Conservation (phyloP, 2,113 vertebrate genomes). For the Prunella fulvescens region DNA sequence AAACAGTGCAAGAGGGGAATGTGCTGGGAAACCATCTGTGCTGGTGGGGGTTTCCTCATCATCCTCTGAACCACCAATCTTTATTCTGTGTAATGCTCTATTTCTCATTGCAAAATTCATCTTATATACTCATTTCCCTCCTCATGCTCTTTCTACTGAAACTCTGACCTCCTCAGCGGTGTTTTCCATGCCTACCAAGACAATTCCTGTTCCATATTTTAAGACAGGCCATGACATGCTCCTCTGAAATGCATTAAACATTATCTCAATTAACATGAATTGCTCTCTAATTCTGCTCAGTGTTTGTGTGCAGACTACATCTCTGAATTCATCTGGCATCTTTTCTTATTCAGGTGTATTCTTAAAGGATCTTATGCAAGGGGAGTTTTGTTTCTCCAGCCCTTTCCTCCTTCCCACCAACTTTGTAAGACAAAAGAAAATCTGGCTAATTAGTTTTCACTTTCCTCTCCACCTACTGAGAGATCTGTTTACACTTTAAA, state of each 20-base stretch:
- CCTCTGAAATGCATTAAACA: background rate
- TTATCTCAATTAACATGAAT: background rate
- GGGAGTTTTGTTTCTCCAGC: background rate
- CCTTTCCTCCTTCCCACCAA: background rate
- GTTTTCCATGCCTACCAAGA: background rate
- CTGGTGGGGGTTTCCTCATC: background rate
- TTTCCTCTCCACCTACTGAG: background rate
- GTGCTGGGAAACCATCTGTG: background rate
- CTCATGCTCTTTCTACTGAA: background rate
- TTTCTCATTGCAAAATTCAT: background rate
- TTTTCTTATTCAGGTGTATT: background rate
- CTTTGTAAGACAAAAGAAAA: slow-evolving; percentile 5
- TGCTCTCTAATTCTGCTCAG: background rate
- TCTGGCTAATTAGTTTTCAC: background rate
- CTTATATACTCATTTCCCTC: background rate
- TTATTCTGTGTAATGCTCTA: background rate
- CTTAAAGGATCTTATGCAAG: background rate
- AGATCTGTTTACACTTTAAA: background rate
- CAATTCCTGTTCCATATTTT: background rate
- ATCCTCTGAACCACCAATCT: background rate
- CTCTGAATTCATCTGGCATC: background rate
- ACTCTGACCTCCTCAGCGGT: background rate
- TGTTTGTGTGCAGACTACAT: background rate
- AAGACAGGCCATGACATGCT: background rate
- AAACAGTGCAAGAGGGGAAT: accelerated